These are phyloP conservation scores for Myzus persicae DNA, from an alignment of 1,140 invertebrate genomes.

Conservation along the genomic window DNA sequence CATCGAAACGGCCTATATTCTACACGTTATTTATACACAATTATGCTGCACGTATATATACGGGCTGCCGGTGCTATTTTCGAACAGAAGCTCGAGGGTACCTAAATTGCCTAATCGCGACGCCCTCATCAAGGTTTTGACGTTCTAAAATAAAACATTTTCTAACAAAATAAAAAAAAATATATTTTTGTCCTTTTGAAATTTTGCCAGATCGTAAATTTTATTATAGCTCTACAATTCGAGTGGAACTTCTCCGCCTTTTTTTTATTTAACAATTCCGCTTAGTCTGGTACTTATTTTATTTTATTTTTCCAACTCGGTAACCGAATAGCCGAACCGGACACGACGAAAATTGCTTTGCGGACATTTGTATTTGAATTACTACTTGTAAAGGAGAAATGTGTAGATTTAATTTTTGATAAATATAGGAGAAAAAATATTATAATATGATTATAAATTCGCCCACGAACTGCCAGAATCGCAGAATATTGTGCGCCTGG, in stretches of 20 bases:
- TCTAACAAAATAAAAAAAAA: constrained; percentile 2
- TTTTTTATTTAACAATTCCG: constrained; percentile 32
- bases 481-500: background rate
- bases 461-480: constrained; percentile 6
- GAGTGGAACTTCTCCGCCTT: constrained; percentile 32
- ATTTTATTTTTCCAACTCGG: constrained; percentile 22
- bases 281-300: background rate
- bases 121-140: constrained; percentile 50
- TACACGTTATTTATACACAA: constrained; percentile 38
- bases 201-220: constrained; percentile 40
- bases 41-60: background rate
- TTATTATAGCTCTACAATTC: constrained; percentile 24
- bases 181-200: constrained; percentile 47
- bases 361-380: constrained; percentile 21
- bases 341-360: constrained; percentile 31
- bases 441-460: constrained; percentile 37
- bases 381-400: background rate
- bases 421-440: constrained; percentile 35
- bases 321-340: constrained; percentile 15
- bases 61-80: constrained; percentile 29
- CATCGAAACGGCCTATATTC: background rate
- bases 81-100: constrained; percentile 36
- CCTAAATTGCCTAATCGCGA: constrained; percentile 50
- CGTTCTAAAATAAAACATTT: constrained; percentile 48
- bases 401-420: constrained; percentile 48